Percentiles rank a stretch among this genome's conserved stretches.
Conservation (phyloP, 2,797 vertebrate genomes). For the Gymnoscopelus microlampas region DNA sequence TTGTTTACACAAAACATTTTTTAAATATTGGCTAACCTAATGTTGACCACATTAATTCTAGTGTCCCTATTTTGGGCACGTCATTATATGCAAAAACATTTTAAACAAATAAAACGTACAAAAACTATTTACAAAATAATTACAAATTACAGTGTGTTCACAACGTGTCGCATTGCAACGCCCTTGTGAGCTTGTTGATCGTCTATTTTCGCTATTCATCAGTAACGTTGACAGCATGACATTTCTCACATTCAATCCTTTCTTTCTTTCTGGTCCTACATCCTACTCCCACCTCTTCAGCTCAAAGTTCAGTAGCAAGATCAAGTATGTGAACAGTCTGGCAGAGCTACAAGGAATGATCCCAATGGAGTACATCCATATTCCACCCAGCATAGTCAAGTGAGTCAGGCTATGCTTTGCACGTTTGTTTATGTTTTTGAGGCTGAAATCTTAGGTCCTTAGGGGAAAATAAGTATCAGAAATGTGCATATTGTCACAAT, state of each 20-base stretch:
- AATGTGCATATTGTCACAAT: background rate
- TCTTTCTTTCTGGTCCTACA: background rate
- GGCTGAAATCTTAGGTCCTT: background rate
- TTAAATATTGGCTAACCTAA: background rate
- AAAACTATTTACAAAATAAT: no score
- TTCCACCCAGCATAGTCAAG: conserved; percentile 92
- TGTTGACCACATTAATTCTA: no score
- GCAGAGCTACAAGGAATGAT: conserved; percentile 88
- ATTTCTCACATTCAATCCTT: background rate
- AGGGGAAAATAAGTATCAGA: no score
- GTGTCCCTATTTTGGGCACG: no score
- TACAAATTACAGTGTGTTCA: no score
- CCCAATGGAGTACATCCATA: conserved; percentile 91
- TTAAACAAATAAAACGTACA: no score
- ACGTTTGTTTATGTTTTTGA: background rate
- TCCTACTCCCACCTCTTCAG: conserved; percentile 68
- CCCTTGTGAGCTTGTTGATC: no score
- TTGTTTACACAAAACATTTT: no score
- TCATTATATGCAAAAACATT: no score
- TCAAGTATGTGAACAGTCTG: conserved; percentile 89
- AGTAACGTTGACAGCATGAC: no score
- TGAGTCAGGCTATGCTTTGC: conserved; percentile 73
- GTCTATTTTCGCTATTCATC: no score
- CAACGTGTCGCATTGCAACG: no score
- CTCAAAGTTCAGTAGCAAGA: conserved; percentile 96